Evolutionary conservation across 2,113 vertebrate genomes (phyloP).

Genomic region (Onychostruthus taczanowskii): DNA sequence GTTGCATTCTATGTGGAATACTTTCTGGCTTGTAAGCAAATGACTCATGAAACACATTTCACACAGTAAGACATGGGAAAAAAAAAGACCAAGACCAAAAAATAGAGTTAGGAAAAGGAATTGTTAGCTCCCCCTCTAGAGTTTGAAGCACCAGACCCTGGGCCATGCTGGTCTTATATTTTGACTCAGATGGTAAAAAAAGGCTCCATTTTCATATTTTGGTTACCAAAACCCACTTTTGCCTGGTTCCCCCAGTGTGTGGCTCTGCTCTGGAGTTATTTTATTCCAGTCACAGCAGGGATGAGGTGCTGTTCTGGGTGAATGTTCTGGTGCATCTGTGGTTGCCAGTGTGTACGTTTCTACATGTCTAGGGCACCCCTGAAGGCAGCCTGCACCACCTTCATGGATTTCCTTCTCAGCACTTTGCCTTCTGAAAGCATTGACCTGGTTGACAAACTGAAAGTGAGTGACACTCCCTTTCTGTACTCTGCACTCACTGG

Average conservation of each 20-base stretch:
- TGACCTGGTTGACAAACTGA: not conserved
- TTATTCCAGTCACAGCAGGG: not conserved
- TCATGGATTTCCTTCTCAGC: not conserved
- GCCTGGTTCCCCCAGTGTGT: not conserved
- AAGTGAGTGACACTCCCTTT: not conserved
- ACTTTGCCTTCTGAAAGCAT: not conserved
- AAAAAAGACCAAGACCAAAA: not conserved
- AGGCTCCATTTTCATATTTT: not conserved
- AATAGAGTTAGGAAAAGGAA: not conserved
- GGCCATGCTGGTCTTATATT: not conserved
- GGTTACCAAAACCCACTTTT: not conserved
- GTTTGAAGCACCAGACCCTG: not conserved
- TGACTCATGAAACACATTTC: not conserved
- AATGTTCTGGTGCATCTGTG: not conserved
- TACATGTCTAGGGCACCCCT: not conserved
- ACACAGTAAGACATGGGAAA: not conserved
- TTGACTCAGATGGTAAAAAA: not conserved
- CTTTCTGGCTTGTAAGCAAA: not conserved
- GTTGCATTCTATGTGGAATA: not conserved
- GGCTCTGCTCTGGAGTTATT: not conserved
- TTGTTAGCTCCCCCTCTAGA: not conserved
- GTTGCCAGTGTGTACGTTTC: not conserved
- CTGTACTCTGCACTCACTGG: not conserved
- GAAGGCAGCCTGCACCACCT: not conserved
- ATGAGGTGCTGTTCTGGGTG: not conserved